Percentiles rank a stretch among this genome's conserved stretches.
These are phyloP conservation scores for Forbesichthys papilliferus DNA, from an alignment of 2,113 vertebrate species.

Conservation along the genomic window DNA sequence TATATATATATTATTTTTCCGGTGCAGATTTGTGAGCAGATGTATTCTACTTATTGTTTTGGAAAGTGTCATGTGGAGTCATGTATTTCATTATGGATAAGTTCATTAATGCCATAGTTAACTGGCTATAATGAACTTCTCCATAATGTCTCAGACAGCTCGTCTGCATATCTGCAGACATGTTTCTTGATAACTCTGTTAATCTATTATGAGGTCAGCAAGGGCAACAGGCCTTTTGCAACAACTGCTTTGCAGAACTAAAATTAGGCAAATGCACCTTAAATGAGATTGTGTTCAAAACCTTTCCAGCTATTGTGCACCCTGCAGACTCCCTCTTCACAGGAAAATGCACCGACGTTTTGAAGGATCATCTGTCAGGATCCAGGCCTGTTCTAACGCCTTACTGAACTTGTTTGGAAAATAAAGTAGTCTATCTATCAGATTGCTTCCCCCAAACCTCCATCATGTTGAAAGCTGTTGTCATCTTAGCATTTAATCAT, in stretches of 20 bases:
- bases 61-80: too few species aligned
- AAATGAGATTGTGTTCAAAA: constrained; percentile 38
- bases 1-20: too few species aligned
- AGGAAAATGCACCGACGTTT: neutral
- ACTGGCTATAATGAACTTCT: neutral
- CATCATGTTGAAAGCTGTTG: constrained; percentile 25
- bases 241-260: constrained; percentile 19
- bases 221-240: constrained; percentile 8
- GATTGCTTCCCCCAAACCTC: constrained; percentile 10
- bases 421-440: constrained; percentile 51
- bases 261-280: constrained; percentile 25
- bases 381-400: constrained; percentile 14
- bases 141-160: constrained; percentile 23
- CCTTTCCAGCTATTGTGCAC: constrained; percentile 35
- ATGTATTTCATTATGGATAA: constrained; percentile 61
- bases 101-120: constrained; percentile 50
- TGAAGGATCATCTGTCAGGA: constrained; percentile 33
- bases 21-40: too few species aligned
- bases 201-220: too few species aligned
- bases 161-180: neutral
- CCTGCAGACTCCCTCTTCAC: constrained; percentile 3
- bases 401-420: constrained; percentile 48
- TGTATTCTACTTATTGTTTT: too few species aligned
- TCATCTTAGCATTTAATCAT: constrained; percentile 23
- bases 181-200: neutral